These are phyloP conservation scores for Mylabris phalerata DNA, from an alignment of 1,140 invertebrate genomes.

Conservation along the genomic window DNA sequence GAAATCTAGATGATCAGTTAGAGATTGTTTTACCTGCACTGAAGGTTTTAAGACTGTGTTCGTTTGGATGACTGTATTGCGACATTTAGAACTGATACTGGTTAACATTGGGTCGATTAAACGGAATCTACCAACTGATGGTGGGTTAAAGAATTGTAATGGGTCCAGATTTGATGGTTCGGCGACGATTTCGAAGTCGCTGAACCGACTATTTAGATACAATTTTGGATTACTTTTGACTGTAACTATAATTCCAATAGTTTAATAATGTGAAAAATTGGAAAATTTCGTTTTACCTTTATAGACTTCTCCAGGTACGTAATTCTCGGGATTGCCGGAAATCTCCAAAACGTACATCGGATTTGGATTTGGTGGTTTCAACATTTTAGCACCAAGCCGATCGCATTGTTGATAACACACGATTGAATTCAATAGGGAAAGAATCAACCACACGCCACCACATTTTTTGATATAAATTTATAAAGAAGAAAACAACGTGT, in stretches of 20 bases:
- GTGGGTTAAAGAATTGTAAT: too few relatives aligned
- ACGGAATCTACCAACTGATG: background rate
- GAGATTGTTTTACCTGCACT: too few relatives aligned
- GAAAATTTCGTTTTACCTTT: constrained; percentile 10
- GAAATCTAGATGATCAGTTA: background rate
- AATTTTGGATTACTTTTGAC: too few relatives aligned
- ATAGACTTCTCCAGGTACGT: constrained; percentile 1
- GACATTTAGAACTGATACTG: constrained; percentile 3
- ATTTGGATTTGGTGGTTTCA: background rate
- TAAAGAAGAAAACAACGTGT: background rate
- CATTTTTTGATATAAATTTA: background rate
- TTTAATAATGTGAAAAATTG: background rate
- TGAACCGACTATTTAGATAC: too few relatives aligned
- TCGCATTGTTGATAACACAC: background rate
- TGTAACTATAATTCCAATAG: too few relatives aligned
- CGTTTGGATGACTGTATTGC: constrained; percentile 1
- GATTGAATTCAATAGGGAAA: background rate
- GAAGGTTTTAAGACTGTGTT: background rate
- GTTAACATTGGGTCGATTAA: background rate
- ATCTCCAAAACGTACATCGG: background rate
- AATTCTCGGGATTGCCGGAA: constrained; percentile 3
- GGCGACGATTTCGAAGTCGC: too few relatives aligned
- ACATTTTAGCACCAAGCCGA: background rate
- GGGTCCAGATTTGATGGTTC: too few relatives aligned
- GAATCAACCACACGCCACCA: background rate